Percentiles rank a stretch among this genome's conserved stretches.
These are phyloP conservation scores for Anthoscopus minutus DNA, from an alignment of 2,113 vertebrate species.

Conservation along the genomic window DNA sequence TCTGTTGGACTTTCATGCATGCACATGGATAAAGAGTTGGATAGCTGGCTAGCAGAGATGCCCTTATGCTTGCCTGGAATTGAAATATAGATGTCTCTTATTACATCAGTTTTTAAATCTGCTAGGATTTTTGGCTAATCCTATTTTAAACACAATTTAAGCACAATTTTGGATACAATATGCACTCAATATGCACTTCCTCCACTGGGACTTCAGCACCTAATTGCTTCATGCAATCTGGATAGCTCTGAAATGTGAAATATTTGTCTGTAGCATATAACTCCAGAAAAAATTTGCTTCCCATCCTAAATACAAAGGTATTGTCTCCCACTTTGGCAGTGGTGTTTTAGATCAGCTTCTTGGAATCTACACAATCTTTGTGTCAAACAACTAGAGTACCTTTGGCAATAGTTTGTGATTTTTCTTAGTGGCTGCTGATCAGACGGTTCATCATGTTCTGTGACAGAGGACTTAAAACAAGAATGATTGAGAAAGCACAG, in stretches of 20 bases:
- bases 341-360: background rate
- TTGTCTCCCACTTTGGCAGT: background rate
- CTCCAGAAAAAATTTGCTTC: background rate
- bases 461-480: background rate
- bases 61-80: background rate
- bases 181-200: background rate
- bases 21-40: background rate
- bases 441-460: background rate
- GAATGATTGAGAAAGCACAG: background rate
- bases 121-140: background rate
- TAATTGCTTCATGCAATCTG: background rate
- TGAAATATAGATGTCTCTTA: background rate
- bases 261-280: background rate
- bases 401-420: background rate
- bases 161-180: background rate
- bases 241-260: background rate
- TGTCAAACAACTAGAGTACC: background rate
- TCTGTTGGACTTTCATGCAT: background rate
- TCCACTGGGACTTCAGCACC: background rate
- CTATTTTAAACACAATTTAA: too few species aligned
- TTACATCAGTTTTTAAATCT: constrained; percentile 6
- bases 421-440: background rate
- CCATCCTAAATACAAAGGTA: background rate
- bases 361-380: background rate
- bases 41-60: background rate